phyloP scores from a whole-genome alignment of 2,888 invertebrate genomes.

The Amphipyra berbera region DNA sequence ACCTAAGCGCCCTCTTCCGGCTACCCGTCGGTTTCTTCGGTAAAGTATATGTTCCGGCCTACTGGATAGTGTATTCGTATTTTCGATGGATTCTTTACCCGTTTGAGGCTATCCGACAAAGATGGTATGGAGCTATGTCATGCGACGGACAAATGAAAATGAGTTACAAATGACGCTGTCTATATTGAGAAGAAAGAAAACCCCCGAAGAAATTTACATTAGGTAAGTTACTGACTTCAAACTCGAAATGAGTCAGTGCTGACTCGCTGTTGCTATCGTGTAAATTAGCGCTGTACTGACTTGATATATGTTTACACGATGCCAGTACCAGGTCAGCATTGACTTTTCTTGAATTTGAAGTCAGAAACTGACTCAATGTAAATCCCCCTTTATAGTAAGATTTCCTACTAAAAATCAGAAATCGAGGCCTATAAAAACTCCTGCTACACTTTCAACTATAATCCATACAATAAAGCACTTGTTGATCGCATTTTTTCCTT shows the following conservation, averaged over 20 bases:
- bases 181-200: too few relatives aligned
- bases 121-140: neutral
- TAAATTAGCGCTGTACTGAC: too few relatives aligned
- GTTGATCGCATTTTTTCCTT: conserved; percentile 41
- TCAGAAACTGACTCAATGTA: too few relatives aligned
- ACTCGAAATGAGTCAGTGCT: too few relatives aligned
- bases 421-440: neutral
- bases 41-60: conserved; percentile 3
- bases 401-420: too few relatives aligned
- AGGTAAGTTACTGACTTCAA: too few relatives aligned
- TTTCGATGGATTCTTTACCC: neutral
- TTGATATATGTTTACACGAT: too few relatives aligned
- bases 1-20: conserved; percentile 23
- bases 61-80: neutral
- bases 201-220: too few relatives aligned
- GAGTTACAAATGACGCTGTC: neutral
- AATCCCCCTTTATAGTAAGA: too few relatives aligned
- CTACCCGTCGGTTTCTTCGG: neutral
- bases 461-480: conserved; percentile 32
- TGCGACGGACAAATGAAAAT: neutral
- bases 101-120: neutral
- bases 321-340: too few relatives aligned
- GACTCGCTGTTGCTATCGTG: too few relatives aligned
- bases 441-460: neutral
- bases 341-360: too few relatives aligned